Evolutionary conservation across 2,797 vertebrate species (phyloP).

Genomic region (Hapalemur alaotrensis): DNA sequence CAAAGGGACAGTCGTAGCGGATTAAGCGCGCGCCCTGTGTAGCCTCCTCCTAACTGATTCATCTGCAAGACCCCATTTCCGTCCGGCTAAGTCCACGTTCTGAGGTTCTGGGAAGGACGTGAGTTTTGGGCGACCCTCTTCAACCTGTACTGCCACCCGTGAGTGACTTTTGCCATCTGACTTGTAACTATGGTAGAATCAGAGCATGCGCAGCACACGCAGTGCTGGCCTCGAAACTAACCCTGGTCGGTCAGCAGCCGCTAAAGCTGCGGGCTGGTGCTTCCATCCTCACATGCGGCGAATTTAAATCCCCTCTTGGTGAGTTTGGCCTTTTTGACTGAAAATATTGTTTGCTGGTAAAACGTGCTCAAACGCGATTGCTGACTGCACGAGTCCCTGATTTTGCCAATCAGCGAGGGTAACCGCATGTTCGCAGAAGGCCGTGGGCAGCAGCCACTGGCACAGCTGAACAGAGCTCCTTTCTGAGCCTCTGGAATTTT

Average conservation of each 20-base stretch:
- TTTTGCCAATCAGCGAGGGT: neutral
- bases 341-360: neutral
- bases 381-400: rapidly evolving
- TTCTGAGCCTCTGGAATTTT: no score
- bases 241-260: neutral
- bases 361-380: no score
- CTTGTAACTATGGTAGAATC: neutral
- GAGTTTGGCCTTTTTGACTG: neutral
- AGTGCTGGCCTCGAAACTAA: neutral
- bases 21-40: neutral
- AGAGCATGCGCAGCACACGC: neutral
- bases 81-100: neutral
- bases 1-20: neutral
- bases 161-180: neutral
- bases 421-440: neutral
- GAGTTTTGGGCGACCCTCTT: neutral
- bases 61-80: neutral
- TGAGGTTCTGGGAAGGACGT: neutral
- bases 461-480: neutral
- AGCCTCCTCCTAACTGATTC: neutral
- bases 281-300: neutral
- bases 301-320: neutral
- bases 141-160: neutral
- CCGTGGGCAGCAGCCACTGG: rapidly evolving
- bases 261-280: neutral